phyloP scores from a whole-genome alignment of 1,140 invertebrate genomes.

The Hylyphantes graminicola region DNA sequence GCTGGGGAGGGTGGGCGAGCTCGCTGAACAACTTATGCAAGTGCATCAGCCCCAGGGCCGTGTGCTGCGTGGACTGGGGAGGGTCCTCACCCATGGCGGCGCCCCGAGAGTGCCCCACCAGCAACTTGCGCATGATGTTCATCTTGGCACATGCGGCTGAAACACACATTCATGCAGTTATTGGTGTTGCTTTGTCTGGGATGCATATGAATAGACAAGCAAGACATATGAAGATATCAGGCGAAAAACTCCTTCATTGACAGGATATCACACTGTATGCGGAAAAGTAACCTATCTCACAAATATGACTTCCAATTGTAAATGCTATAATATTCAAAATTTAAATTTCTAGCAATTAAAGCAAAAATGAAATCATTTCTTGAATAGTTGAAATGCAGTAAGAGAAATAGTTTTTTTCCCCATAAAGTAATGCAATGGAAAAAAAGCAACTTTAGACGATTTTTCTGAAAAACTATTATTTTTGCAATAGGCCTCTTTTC shows the following conservation, averaged over 20 bases:
- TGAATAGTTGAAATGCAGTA: no score
- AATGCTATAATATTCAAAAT: no score
- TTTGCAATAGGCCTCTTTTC: no score
- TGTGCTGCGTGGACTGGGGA: conserved; percentile 58
- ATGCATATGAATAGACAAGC: neutral
- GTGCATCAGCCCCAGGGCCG: conserved; percentile 87
- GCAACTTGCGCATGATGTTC: conserved; percentile 64
- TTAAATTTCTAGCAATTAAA: no score
- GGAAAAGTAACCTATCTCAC: no score
- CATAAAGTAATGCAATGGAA: no score
- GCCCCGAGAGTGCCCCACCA: conserved; percentile 60
- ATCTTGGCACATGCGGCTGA: conserved; percentile 58
- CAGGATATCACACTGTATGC: no score
- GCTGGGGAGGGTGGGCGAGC: conserved; percentile 86
- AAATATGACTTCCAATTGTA: no score
- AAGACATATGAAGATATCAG: neutral
- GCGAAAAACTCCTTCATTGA: neutral
- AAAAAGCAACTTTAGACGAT: no score
- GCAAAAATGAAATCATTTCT: no score
- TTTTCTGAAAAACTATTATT: no score
- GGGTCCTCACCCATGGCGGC: conserved; percentile 54
- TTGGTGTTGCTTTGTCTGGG: neutral
- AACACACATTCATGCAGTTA: neutral
- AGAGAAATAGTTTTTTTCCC: no score
- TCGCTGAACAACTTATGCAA: conserved; percentile 96